Base-by-base conservation (phyloP, 1,140 invertebrate species). In the Hyposmocoma kahamanoa region DNA sequence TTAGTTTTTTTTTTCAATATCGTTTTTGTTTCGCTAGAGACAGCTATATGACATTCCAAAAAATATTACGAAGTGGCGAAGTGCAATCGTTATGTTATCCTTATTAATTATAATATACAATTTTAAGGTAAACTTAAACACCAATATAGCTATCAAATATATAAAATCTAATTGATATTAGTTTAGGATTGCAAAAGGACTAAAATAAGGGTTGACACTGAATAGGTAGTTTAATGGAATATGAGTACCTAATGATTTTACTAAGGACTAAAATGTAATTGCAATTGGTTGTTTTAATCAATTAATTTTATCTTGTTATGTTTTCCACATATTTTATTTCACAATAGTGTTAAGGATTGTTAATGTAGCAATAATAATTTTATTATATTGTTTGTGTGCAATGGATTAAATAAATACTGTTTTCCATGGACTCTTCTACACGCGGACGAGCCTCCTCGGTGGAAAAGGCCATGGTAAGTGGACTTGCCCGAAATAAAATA, bases 401-500 rank as follows among this genome's bases (percentile, higher is more conserved):
- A 60, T 62, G 51, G 72, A 78, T 74, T 69, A 79, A 81, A 74
- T 68, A 62, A 62, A 59, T 43, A 70, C 66, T 80, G 57, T 84
- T 82, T 84, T 84, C 75, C 77, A 82, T 84, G 79, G 81, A 78
- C 72, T 80, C 65, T 74, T 80, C 72, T 78, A 75, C 61, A 65
- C 63, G 62, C 63, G 72, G 62, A 56, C 67, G 70, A 81, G 73
- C 64, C 56, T 59, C 63, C 65, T 59, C 58, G 58, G 63, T 82
- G 76, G 78, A 82, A 78, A 77, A 74, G 74, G 69, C 78, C 80
- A 77, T 84, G 80, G 80, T 79, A 77, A 84, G 80, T 84, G 66
- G 54, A 74, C 53, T 75, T 74, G 62, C 64, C 50, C 52, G n/a
- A 62, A 82, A 78, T 78, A 82, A 80, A 75, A 53, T 47, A 59